phyloP scores from a whole-genome alignment of 2,888 invertebrate genomes.

The Germaria angustata region DNA sequence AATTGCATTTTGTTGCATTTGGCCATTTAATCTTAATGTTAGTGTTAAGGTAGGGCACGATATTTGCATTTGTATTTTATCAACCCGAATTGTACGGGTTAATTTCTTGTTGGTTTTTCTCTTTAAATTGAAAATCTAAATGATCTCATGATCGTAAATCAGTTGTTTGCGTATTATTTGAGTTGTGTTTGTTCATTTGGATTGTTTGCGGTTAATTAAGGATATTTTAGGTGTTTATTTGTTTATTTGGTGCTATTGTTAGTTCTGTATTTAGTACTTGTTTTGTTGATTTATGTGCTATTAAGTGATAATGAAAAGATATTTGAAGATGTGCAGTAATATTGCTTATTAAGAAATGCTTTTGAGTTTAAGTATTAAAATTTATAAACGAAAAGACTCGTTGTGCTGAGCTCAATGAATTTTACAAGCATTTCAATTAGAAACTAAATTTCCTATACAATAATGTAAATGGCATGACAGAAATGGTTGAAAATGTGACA shows the following conservation, averaged over 20 bases:
- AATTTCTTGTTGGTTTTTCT: conserved; percentile 29
- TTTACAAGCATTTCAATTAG: too few species aligned
- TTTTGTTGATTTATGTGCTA: conserved; percentile 3
- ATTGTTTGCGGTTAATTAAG: conserved; percentile 57
- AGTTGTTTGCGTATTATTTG: conserved; percentile 9
- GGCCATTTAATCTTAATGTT: conserved; percentile 14
- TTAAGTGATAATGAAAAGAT: background rate
- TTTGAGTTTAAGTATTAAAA: too few species aligned
- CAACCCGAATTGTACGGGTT: conserved; percentile 13
- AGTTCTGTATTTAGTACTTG: background rate
- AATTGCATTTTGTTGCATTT: conserved; percentile 46
- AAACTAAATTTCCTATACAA: too few species aligned
- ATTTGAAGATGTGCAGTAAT: too few species aligned
- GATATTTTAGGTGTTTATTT: conserved; percentile 14
- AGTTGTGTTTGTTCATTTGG: conserved; percentile 27
- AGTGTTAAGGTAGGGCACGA: conserved; percentile 11
- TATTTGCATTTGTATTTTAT: background rate
- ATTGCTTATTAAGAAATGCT: too few species aligned
- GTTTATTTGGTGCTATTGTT: background rate
- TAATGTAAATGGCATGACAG: too few species aligned
- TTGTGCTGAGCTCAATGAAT: too few species aligned
- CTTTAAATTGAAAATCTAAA: conserved; percentile 12
- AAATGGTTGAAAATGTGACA: too few species aligned
- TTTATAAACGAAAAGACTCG: too few species aligned
- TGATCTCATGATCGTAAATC: conserved; percentile 48